These are phyloP conservation scores for Hucho hucho DNA, from an alignment of 2,113 vertebrate species.

Conservation along the genomic window DNA sequence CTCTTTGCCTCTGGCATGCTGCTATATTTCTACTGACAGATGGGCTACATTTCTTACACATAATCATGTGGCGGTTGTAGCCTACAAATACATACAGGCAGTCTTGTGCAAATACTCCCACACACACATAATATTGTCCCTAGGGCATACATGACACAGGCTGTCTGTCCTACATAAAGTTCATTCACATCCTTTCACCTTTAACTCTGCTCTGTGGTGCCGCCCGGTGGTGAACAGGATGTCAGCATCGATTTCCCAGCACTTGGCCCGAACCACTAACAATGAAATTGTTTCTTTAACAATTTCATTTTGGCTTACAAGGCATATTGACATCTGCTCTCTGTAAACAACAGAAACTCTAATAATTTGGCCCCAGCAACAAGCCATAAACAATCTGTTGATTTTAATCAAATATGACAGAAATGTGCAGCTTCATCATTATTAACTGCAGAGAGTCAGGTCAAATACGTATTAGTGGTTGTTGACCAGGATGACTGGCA, in stretches of 20 bases:
- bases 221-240: not conserved
- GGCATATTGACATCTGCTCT: not conserved
- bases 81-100: not conserved
- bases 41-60: not conserved
- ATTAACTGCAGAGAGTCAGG: not conserved
- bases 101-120: constrained; percentile 11
- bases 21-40: too few relatives aligned
- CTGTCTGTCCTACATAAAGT: constrained; percentile 6
- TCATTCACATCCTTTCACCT: constrained; percentile 7
- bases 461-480: not conserved
- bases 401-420: not conserved
- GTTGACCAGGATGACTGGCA: not conserved
- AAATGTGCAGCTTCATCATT: not conserved
- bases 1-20: too few relatives aligned
- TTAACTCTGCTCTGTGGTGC: constrained; percentile 4
- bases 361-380: not conserved
- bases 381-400: not conserved
- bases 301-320: not conserved
- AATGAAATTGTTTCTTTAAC: not conserved
- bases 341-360: not conserved
- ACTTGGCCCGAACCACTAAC: not conserved
- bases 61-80: not conserved
- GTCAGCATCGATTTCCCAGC: not conserved
- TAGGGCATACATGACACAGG: not conserved
- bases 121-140: not conserved